Conservation (phyloP, 1,140 invertebrate species). For the Hestina assimilis region DNA sequence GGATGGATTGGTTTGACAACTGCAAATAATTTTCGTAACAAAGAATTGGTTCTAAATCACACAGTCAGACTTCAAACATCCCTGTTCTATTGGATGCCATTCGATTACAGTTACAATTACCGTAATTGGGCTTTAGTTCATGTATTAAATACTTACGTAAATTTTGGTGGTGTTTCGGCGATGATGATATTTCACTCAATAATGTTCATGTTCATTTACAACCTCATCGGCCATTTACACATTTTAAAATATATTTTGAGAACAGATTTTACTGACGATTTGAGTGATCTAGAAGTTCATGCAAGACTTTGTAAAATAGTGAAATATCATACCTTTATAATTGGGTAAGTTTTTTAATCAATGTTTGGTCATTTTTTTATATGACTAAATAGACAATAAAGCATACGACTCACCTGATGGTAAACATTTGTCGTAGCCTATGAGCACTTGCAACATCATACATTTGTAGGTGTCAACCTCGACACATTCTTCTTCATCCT, state of each 20-base stretch:
- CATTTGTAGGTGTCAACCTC: no score
- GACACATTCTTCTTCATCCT: no score
- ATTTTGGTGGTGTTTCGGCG: constrained; percentile 19
- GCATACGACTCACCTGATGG: no score
- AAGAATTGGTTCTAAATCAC: constrained; percentile 35
- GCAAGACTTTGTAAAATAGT: constrained; percentile 32
- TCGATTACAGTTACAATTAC: constrained; percentile 43
- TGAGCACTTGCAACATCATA: no score
- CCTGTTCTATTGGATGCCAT: constrained; percentile 44
- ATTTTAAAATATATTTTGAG: constrained; percentile 39
- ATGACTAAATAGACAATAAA: no score
- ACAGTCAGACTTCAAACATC: constrained; percentile 36
- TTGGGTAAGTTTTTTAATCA: constrained; percentile 38
- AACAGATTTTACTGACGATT: constrained; percentile 22
- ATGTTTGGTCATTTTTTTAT: no score
- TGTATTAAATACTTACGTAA: constrained; percentile 26
- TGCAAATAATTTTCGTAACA: constrained; percentile 38
- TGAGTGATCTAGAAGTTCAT: constrained; percentile 29
- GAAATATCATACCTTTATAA: constrained; percentile 47
- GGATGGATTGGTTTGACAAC: constrained; percentile 35
- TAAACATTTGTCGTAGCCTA: no score
- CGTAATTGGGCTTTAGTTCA: constrained; percentile 36
- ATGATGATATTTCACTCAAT: constrained; percentile 37
- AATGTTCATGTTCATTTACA: constrained; percentile 39
- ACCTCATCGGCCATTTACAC: constrained; percentile 48